Evolutionary conservation across 1,140 invertebrate genomes (phyloP), one percentile per base, ranked within the genome.

Genomic region (Matsumurasca onukii): DNA sequence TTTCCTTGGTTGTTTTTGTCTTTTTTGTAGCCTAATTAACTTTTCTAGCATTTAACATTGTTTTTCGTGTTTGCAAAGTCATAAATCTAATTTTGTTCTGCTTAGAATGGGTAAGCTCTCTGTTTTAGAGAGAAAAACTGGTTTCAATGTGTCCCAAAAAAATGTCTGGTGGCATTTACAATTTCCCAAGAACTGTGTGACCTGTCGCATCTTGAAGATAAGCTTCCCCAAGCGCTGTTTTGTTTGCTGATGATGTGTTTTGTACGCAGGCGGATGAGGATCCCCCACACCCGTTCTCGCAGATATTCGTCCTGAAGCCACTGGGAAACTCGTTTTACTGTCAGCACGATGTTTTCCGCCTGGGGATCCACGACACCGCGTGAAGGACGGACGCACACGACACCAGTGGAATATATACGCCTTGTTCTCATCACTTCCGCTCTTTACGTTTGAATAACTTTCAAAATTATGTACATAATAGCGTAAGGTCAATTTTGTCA

Each of bases 291-390:
- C 88, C 91, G 62, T 97, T 91, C 80, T 91, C 88, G 70, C 94
- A 97, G 82, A 86, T 89, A 63, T 97, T 97, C 81, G 89, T 95
- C 69, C 81, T 98, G 75, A 95, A 95, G 82, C 91, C 91, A 68
- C 80, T 90, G 74, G 90, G 85, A 75, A 89, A 86, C 71, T 89
- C 89, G 65, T 97, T 92, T 83, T 96, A 90, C 80, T 89, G 94
- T 75, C 92, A 94, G 77, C 94, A 97, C 77, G 94, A 97, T 77
- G 92, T 96, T 77, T 97, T 97, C 85, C 88, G 94, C 78, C 86
- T 97, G 75, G 91, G 89, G 71, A 91, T 97, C 75, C 94, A 97
- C 80, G 89, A 95, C 80, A 83, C 86, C 62, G 88, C 86, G 78
- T 91, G 84, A 86, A 74, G 55, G 5, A 59, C 24, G 17, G 29